Evolutionary conservation across 1,140 invertebrate species (phyloP).

Genomic region (Drosophila athabasca): DNA sequence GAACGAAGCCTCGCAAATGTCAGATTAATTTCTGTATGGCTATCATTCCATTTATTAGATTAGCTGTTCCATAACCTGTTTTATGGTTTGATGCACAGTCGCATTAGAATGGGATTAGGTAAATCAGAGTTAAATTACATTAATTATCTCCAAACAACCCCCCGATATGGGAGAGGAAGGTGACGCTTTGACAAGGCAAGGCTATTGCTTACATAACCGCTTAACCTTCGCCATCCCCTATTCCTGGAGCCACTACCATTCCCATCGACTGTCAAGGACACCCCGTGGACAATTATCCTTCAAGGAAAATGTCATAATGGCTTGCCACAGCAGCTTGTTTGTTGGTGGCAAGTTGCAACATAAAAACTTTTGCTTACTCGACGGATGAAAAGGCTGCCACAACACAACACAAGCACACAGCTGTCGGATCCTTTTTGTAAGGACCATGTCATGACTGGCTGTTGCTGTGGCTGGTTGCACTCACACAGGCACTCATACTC

Average conservation of each 20-base stretch:
- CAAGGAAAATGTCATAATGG: slow-evolving; percentile 59
- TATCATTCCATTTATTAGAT: no score
- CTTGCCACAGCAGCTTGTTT: slow-evolving; percentile 24
- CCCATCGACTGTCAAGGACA: slow-evolving; percentile 34
- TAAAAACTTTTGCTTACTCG: slow-evolving; percentile 33
- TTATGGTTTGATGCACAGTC: no score
- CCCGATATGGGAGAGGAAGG: no score
- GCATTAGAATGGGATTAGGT: no score
- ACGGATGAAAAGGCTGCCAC: slow-evolving; percentile 40
- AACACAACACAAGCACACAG: slow-evolving; percentile 41
- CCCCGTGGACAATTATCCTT: slow-evolving; percentile 65
- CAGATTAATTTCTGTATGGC: no score
- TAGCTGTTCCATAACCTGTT: no score
- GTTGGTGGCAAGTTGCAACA: slow-evolving; percentile 17
- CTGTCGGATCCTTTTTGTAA: slow-evolving; percentile 49
- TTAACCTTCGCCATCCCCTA: slow-evolving; percentile 47
- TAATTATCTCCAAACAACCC: no score
- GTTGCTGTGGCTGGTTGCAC: slow-evolving; percentile 13
- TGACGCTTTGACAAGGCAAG: background rate
- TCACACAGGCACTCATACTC: no score
- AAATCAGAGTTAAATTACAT: no score
- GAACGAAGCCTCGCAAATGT: no score
- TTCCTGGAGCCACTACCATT: slow-evolving; percentile 20
- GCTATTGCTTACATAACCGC: slow-evolving; percentile 9
- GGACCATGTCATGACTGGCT: slow-evolving; percentile 39